phyloP scores from a whole-genome alignment of 2,113 vertebrate genomes.

The Eolophus roseicapilla region DNA sequence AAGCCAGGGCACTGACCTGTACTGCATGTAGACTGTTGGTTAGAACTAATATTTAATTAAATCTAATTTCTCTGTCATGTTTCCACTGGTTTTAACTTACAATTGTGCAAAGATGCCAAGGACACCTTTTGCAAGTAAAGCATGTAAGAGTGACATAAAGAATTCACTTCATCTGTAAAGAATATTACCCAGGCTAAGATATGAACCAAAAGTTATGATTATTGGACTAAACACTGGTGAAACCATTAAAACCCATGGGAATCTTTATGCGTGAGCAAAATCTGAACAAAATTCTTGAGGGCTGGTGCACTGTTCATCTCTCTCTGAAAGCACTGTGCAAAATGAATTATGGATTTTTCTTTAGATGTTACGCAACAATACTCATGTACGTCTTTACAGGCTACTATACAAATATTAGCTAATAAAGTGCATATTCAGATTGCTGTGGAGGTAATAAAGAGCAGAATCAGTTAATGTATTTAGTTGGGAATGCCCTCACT shows the following conservation, averaged over 20 bases:
- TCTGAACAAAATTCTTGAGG: background rate
- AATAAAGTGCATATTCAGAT: background rate
- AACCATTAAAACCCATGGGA: background rate
- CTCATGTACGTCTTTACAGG: background rate
- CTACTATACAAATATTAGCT: background rate
- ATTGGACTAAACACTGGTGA: background rate
- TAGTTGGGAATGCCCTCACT: background rate
- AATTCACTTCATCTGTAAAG: background rate
- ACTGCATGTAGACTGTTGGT: background rate
- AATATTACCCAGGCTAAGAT: background rate
- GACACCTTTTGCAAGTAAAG: background rate
- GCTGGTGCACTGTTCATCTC: background rate
- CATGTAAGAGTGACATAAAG: background rate
- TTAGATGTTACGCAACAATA: background rate
- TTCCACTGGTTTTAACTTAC: background rate
- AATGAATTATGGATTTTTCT: background rate
- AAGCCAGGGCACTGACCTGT: background rate
- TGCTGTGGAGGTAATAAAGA: background rate
- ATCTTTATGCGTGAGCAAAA: background rate
- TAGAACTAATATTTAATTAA: background rate
- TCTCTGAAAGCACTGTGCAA: background rate
- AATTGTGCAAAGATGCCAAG: background rate
- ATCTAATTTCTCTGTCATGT: background rate
- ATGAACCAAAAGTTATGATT: background rate
- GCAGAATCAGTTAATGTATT: background rate